A percentile compares a stretch with the other conserved stretches of the same genome.
These are phyloP conservation scores for Heterodera filipjevi DNA, from an alignment of 2,888 invertebrate genomes.

Conservation along the genomic window DNA sequence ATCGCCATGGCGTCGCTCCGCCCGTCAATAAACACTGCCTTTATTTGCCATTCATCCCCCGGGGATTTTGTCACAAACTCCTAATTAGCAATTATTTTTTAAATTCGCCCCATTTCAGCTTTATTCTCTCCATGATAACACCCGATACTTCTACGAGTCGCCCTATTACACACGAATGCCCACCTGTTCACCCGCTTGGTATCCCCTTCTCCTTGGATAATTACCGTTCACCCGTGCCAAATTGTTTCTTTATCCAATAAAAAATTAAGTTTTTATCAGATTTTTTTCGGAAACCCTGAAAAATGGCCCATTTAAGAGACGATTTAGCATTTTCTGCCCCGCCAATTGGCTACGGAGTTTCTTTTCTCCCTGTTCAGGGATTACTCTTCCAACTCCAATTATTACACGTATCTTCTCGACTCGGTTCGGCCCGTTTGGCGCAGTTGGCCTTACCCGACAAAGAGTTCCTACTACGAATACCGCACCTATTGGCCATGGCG, in stretches of 20 bases:
- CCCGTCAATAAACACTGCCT: no score
- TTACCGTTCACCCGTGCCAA: no score
- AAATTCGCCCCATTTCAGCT: background rate
- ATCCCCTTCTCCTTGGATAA: no score
- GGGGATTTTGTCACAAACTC: background rate
- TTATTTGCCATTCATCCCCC: background rate
- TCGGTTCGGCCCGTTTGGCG: conserved; percentile 26
- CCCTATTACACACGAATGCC: conserved; percentile 12
- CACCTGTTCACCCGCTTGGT: conserved; percentile 19
- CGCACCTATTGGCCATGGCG: conserved; percentile 30
- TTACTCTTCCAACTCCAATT: conserved; percentile 17
- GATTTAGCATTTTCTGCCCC: no score
- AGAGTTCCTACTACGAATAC: conserved; percentile 13
- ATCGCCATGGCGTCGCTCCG: no score
- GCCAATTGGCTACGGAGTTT: no score
- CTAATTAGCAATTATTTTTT: background rate
- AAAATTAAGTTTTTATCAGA: no score
- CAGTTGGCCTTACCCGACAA: conserved; percentile 7
- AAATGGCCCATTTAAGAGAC: no score
- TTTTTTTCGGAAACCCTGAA: no score
- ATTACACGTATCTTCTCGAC: conserved; percentile 26
- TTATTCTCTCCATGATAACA: conserved; percentile 24
- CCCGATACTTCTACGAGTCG: conserved; percentile 27
- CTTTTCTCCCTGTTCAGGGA: conserved; percentile 7
- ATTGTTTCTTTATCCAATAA: no score